Base-by-base conservation (phyloP, 2,797 vertebrate species). In the Mormyrops attenuatus region DNA sequence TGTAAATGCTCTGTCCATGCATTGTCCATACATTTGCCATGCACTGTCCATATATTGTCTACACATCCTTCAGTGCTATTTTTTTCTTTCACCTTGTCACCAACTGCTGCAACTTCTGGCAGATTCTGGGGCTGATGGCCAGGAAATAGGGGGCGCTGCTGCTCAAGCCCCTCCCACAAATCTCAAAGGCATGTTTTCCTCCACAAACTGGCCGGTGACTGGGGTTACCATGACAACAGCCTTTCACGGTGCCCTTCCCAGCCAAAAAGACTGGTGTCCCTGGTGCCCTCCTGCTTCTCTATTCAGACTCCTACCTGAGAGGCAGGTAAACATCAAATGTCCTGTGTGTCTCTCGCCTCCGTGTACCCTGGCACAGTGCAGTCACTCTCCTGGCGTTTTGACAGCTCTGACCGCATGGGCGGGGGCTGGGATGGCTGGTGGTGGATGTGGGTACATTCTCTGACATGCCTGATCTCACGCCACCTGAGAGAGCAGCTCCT, bases 181-280 rank as follows among this genome's bases (percentile, higher is more conserved):
- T 69, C 26, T 69, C 66, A 69, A 30, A 69, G 30, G 66, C 26
- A 69, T 15, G 26, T 69, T 69, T 69, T 69, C 66, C 66, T 69
- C 26, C 26, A 34, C 66, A 34, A 69, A 69, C 66, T 69, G 66
- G 66, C 66, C 26, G 30, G 66, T 15, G 66, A 69, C 66, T 69
- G 66, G 38, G 73, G 73, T 80, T 80, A 80, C 73, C 34, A 80
- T 80, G 73, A 80, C 73, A 44, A 80, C 73, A 80, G 73, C 38
- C 38, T 80, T 80, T 80, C 38, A 41, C 73, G 17, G 38, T 80
- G 73, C 73, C 73, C 73, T 44, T 80, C 38, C 38, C 34, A 80
- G 73, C 34, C 73, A 38, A 80, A 80, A 80, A 80, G 73, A 17
- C 38, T 15, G 0, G 0, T 8, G 15, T 80, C 73, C 73, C 73